Evolutionary conservation across 2,888 invertebrate genomes (phyloP), one percentile per base, ranked within the genome.

Genomic region (Aproaerema taeniolella): DNA sequence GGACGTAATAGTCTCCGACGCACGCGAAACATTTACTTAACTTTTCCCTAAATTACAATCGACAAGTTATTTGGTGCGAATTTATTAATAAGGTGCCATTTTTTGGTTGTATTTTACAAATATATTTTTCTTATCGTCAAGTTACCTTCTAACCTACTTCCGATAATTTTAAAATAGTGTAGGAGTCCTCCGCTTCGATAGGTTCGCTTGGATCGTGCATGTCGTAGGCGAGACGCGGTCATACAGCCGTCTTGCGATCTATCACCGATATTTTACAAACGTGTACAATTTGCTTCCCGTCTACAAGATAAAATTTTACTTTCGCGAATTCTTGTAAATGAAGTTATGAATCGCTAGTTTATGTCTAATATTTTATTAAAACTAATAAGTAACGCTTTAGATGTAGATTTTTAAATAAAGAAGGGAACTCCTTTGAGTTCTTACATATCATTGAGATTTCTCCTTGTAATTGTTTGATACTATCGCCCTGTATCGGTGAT

Each of bases 401-500:
- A 73, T 61, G 76, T 85, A 86, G 85, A 40, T 61, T 50, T 72
- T 42, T 80, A 80, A 79, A 73, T 50, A 57, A 67, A 71, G 79
- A 80, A 80, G 63, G 68, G 79, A 75, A 70, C 82, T 82, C 80
- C 69, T 55, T 69, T 66, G 83, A 83, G 85, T 82, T 81, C 78
- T 80, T 68, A 86, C 85, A 86, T 86, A 86, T 86, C 85, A 86
- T 76, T 81, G 79, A 82, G 80, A 80, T 81, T 81, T 85, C 83
- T 85, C 85, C 82, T 78, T 69, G 76, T 79, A 78, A 74, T 75
- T 77, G 70, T 70, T 74, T 65, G 62, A 59, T 58, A 61, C 57
- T 66, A 61, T 59, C 62, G 57, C 66, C 61, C 61, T 61, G 50
- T 58, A 61, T 68, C 65, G 58, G 64, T 68, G 61, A 71, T 61